A percentile compares a stretch with the other conserved stretches of the same genome.
Evolutionary conservation across 1,140 invertebrate genomes (phyloP).

Genomic region (Tyrophagus putrescentiae): DNA sequence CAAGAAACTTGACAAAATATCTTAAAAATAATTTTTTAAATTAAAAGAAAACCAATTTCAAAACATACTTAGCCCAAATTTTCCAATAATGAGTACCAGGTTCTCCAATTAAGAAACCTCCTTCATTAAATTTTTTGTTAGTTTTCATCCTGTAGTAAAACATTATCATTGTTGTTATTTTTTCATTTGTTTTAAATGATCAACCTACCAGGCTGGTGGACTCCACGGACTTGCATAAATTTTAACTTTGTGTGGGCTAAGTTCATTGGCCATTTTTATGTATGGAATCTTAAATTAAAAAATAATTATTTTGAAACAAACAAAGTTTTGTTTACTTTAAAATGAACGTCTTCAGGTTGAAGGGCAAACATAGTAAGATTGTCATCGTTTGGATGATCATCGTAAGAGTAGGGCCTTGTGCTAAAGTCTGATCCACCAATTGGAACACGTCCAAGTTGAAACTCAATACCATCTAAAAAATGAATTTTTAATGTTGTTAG

Average conservation of each 20-base stretch:
- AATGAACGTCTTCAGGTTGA: conserved; percentile 1
- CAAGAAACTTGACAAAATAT: too few relatives aligned
- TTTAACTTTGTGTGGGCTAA: conserved; percentile 24
- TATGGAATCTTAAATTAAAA: conserved; percentile 9
- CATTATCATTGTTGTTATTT: too few relatives aligned
- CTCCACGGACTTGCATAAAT: conserved; percentile 61
- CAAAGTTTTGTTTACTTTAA: too few relatives aligned
- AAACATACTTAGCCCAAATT: too few relatives aligned
- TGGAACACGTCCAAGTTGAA: conserved; percentile 53
- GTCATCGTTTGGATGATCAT: conserved; percentile 40
- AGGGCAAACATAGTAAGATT: conserved; percentile 27
- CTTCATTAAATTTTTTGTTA: conserved; percentile 39
- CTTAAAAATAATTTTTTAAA: too few relatives aligned
- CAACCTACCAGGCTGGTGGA: conserved; percentile 68
- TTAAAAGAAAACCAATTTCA: too few relatives aligned
- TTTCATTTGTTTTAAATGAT: too few relatives aligned
- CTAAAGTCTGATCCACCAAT: conserved; percentile 72
- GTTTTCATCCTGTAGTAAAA: too few relatives aligned
- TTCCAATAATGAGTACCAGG: conserved; percentile 32
- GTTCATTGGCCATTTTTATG: not conserved
- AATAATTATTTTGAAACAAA: too few relatives aligned
- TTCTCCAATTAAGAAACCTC: conserved; percentile 37
- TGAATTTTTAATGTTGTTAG: too few relatives aligned
- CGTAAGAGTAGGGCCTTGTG: conserved; percentile 48
- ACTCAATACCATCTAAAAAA: too few relatives aligned